Base-by-base conservation (phyloP, 2,888 invertebrate species). In the Xestoiulus laeticollis region DNA sequence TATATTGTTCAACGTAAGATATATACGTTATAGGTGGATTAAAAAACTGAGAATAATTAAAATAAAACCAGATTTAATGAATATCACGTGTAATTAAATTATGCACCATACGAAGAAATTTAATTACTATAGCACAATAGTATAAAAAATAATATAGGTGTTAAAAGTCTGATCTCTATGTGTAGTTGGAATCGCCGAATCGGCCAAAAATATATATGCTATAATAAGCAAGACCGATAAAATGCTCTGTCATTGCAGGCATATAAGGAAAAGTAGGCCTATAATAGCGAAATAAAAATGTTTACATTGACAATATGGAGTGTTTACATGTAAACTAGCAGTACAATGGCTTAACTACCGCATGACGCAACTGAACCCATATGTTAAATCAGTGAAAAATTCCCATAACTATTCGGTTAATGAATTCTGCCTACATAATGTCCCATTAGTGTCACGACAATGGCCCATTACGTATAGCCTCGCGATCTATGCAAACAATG, bases 381-480 rank as follows among this genome's bases (percentile, higher is more conserved):
- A 26, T 78, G 78, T 78, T 78, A 78, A 78, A 78, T 32, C 30
- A 30, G 30, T 26, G 78, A 78, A 78, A 78, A 78, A 78, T 78
- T 78, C 78, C 78, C 85, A 85, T 85, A 85, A 85, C 43, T 48
- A 44, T 85, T 43, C 43, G 43, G 43, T 43, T 85, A 85, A 85
- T 85, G 85, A 85, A 44, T 85, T 44, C 44, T 85, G 85, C 85
- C 43, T 85, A 44, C 85, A 38, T 85, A 85, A 85, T 85, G 44
- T 48, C 43, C 44, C 85, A 85, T 85, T 85, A 85, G 43, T 85
- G 85, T 85, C 85, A 85, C 44, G 85, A 85, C 43, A 44, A 85
- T 85, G 43, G 85, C 85, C 85, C 43, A 85, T 85, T 85, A 85
- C 85, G 59, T 22, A n/a, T 59, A 59, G 59, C 59, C 59, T 59